phyloP scores from a whole-genome alignment of 1,140 invertebrate genomes.

The Nasonia vitripennis region DNA sequence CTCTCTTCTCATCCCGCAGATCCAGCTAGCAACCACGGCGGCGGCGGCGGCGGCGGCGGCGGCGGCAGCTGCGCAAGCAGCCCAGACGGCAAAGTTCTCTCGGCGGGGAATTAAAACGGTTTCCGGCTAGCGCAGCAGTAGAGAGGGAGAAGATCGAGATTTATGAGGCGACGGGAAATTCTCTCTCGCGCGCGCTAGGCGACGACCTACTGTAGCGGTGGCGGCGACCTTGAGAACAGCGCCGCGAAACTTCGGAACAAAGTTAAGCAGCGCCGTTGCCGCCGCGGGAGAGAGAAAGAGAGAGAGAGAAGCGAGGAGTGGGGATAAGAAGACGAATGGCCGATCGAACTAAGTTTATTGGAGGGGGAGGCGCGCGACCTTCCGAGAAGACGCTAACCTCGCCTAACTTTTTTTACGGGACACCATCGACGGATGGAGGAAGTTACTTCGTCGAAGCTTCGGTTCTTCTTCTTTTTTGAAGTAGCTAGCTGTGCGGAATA shows the following conservation, averaged over 20 bases:
- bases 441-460: not conserved
- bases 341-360: constrained; percentile 70
- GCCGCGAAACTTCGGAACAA: constrained; percentile 68
- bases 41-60: not conserved
- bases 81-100: constrained; percentile 52
- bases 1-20: not conserved
- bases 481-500: not conserved
- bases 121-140: constrained; percentile 52
- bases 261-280: constrained; percentile 59
- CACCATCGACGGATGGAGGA: not conserved
- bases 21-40: not conserved
- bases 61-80: not conserved
- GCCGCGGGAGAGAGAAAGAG: constrained; percentile 25
- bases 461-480: not conserved
- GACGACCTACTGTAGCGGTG: constrained; percentile 66
- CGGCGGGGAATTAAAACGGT: constrained; percentile 58
- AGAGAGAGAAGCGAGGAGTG: constrained; percentile 45
- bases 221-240: constrained; percentile 68
- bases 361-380: constrained; percentile 60
- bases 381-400: constrained; percentile 49
- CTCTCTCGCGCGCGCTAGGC: constrained; percentile 54
- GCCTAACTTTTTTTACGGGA: constrained; percentile 35
- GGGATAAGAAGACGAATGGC: constrained; percentile 65
- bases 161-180: constrained; percentile 67
- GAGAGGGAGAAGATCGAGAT: constrained; percentile 66